Evolutionary conservation across 2,888 invertebrate species (phyloP).

Genomic region (Pseudolycoriella hygida): DNA sequence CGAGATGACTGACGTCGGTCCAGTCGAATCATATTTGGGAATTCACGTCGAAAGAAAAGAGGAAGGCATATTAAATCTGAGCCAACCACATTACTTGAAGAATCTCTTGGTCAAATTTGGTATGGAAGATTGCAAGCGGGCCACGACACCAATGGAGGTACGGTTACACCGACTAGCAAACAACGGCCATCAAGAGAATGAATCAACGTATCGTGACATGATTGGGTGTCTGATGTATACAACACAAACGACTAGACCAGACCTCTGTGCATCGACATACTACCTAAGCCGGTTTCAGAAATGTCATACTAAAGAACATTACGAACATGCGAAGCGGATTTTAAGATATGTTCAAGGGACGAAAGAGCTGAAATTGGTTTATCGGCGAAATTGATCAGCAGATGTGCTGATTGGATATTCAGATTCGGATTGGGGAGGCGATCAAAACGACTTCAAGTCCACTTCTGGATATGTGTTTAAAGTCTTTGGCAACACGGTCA

Average conservation of each 20-base stretch:
- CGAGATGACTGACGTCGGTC: neutral
- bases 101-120: conserved; percentile 8
- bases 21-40: conserved; percentile 1
- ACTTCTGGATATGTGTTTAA: too few relatives aligned
- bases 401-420: conserved; percentile 8
- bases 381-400: neutral
- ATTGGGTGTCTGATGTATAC: neutral
- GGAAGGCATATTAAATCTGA: neutral
- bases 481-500: too few relatives aligned
- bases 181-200: neutral
- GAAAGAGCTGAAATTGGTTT: conserved; percentile 1
- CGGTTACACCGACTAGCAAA: neutral
- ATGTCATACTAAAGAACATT: conserved; percentile 6
- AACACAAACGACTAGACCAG: too few relatives aligned
- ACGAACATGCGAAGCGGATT: too few relatives aligned
- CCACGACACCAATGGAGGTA: conserved; percentile 7
- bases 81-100: conserved; percentile 6
- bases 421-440: conserved; percentile 10
- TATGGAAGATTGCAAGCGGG: conserved; percentile 7
- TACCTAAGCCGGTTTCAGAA: conserved; percentile 9
- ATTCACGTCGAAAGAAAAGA: neutral
- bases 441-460: conserved; percentile 9
- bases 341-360: too few relatives aligned
- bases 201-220: too few relatives aligned
- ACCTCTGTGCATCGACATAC: conserved; percentile 8